These are phyloP conservation scores for Lagopus leucura DNA, from an alignment of 2,113 vertebrate genomes.

Conservation along the genomic window DNA sequence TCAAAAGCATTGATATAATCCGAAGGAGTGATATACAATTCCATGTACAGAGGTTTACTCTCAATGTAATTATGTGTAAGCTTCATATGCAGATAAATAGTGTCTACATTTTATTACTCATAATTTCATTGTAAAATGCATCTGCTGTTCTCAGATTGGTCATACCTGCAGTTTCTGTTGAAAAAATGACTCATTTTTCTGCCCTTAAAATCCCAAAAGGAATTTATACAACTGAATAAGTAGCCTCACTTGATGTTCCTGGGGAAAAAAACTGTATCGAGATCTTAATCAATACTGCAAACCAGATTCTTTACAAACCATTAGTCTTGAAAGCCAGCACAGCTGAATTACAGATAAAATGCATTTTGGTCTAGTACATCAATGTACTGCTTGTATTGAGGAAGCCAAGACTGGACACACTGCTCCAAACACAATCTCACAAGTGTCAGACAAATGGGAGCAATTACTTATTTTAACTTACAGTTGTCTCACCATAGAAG, in stretches of 20 bases:
- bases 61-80: background rate
- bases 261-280: background rate
- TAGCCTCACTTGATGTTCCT: background rate
- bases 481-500: background rate
- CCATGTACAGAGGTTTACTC: background rate
- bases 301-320: background rate
- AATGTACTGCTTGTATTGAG: background rate
- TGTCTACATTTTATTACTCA: background rate
- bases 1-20: background rate
- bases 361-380: background rate
- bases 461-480: background rate
- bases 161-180: background rate
- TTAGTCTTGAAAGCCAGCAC: background rate
- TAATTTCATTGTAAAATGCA: background rate
- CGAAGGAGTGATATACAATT: background rate
- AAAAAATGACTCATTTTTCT: background rate
- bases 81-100: background rate
- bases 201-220: background rate
- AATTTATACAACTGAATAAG: background rate
- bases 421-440: background rate
- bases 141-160: background rate
- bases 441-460: background rate
- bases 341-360: background rate
- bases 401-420: background rate
- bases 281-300: background rate